phyloP scores from a whole-genome alignment of 2,888 invertebrate species.

The Apantesis nais region DNA sequence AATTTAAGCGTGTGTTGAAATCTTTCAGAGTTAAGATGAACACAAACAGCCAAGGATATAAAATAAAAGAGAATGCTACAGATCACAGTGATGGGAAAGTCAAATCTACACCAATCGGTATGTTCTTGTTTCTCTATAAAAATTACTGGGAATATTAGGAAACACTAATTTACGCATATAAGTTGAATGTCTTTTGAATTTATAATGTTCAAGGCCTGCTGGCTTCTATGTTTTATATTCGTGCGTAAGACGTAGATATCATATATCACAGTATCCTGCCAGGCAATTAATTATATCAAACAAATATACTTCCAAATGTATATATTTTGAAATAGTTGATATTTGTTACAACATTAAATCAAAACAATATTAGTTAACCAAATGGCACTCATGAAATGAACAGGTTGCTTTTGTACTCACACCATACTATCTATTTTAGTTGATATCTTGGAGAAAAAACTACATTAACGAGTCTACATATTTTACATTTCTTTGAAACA shows the following conservation, averaged over 20 bases:
- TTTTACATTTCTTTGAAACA: no score
- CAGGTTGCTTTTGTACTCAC: no score
- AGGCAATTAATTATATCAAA: background rate
- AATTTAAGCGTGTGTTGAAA: background rate
- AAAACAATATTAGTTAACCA: background rate
- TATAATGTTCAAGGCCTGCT: background rate
- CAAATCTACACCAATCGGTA: conserved; percentile 77
- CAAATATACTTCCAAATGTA: no score
- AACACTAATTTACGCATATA: background rate
- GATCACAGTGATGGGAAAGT: conserved; percentile 68
- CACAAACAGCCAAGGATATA: conserved; percentile 66
- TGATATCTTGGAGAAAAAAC: no score
- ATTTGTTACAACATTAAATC: no score
- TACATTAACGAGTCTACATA: no score
- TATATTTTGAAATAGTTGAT: no score
- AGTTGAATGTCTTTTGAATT: background rate
- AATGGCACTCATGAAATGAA: no score
- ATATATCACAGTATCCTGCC: background rate
- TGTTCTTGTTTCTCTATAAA: conserved; percentile 26
- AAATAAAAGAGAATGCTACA: conserved; percentile 68
- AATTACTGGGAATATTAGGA: background rate
- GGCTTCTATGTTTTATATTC: no score
- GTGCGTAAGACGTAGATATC: background rate
- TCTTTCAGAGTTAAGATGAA: conserved; percentile 59
- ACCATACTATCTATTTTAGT: no score